phyloP scores from a whole-genome alignment of 2,888 invertebrate genomes.

The Elmis aenea region DNA sequence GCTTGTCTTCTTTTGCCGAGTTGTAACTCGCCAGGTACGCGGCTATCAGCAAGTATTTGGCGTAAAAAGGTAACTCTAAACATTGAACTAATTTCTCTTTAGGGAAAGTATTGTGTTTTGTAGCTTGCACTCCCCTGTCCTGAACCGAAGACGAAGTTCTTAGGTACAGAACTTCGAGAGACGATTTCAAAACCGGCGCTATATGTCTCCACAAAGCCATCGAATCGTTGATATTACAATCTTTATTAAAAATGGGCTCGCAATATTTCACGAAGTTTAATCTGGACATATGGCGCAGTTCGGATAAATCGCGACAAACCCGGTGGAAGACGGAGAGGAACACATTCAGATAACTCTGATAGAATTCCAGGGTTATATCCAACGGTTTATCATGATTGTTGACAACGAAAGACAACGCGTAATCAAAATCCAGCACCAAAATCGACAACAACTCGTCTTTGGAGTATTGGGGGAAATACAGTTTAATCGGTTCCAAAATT shows the following conservation, averaged over 20 bases:
- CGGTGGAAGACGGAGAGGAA: slow-evolving; percentile 80
- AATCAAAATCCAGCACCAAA: slow-evolving; percentile 44
- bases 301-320: slow-evolving; percentile 79
- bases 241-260: slow-evolving; percentile 67
- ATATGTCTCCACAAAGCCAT: slow-evolving; percentile 76
- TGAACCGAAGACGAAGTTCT: slow-evolving; percentile 49
- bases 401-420: slow-evolving; percentile 27
- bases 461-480: slow-evolving; percentile 77
- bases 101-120: slow-evolving; percentile 21
- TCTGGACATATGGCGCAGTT: slow-evolving; percentile 75
- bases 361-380: slow-evolving; percentile 52
- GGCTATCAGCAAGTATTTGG: slow-evolving; percentile 84
- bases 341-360: slow-evolving; percentile 73
- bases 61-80: slow-evolving; percentile 80
- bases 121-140: slow-evolving; percentile 13
- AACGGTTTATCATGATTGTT: slow-evolving; percentile 28
- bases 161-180: slow-evolving; percentile 73
- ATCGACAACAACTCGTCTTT: slow-evolving; percentile 61
- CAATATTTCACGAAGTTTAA: slow-evolving; percentile 72
- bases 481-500: slow-evolving; percentile 62
- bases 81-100: slow-evolving; percentile 54
- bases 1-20: slow-evolving; percentile 80
- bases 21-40: slow-evolving; percentile 92
- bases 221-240: slow-evolving; percentile 59
- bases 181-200: slow-evolving; percentile 66